Conservation (phyloP, 1,140 invertebrate species). For the Antheraea mylitta region DNA sequence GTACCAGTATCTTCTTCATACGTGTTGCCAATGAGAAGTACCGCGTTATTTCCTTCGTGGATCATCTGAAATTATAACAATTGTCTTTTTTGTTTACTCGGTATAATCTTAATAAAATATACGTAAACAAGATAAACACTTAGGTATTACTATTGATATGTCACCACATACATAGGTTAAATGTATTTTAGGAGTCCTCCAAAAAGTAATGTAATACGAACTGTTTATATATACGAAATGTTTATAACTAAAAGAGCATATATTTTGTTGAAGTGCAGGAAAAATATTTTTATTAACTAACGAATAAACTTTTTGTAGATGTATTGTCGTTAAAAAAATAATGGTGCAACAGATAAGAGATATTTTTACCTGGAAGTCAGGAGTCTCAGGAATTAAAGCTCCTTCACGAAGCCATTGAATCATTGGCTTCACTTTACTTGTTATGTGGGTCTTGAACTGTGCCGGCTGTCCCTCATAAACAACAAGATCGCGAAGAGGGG, state of each 20-base stretch:
- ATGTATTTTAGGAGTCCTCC: too few species aligned
- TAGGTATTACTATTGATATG: too few species aligned
- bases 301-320: too few species aligned
- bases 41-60: slow-evolving; percentile 93
- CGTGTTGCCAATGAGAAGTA: slow-evolving; percentile 93
- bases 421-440: slow-evolving; percentile 89
- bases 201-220: too few species aligned
- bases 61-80: slow-evolving; percentile 86
- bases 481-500: slow-evolving; percentile 89
- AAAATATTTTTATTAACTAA: too few species aligned
- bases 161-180: too few species aligned
- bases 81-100: neutral
- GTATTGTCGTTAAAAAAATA: too few species aligned
- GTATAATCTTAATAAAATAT: neutral
- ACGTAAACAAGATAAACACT: too few species aligned
- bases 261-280: too few species aligned
- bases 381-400: slow-evolving; percentile 91
- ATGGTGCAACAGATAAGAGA: neutral
- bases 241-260: too few species aligned
- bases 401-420: slow-evolving; percentile 95
- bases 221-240: too few species aligned
- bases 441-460: slow-evolving; percentile 91
- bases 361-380: slow-evolving; percentile 91
- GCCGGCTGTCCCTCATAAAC: slow-evolving; percentile 92
- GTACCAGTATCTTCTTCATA: slow-evolving; percentile 96